Percentiles rank a stretch among this genome's conserved stretches.
These are phyloP conservation scores for Vandiemenella viatica DNA, from an alignment of 2,888 invertebrate species.

Conservation along the genomic window DNA sequence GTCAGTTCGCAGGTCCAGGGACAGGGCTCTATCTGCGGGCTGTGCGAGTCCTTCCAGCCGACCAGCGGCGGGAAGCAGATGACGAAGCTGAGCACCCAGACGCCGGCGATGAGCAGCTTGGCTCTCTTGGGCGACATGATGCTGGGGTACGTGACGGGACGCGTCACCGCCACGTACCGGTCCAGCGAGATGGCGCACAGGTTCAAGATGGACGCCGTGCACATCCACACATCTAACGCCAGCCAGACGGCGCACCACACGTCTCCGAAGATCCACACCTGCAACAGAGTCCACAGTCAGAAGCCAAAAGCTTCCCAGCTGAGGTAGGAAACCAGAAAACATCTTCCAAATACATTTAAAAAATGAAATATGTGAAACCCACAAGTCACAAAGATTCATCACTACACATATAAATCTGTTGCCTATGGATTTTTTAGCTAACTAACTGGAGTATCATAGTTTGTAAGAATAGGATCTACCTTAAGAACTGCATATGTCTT, in stretches of 20 bases:
- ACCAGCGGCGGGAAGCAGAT: constrained; percentile 94
- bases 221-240: constrained; percentile 97
- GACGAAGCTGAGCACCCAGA: constrained; percentile 90
- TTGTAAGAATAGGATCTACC: too few relatives aligned
- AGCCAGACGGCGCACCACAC: constrained; percentile 95
- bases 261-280: constrained; percentile 95
- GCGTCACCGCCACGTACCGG: constrained; percentile 91
- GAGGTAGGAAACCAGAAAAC: too few relatives aligned
- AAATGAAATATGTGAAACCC: too few relatives aligned
- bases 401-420: too few relatives aligned
- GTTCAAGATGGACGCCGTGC: constrained; percentile 92
- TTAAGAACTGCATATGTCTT: too few relatives aligned
- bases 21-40: constrained; percentile 28
- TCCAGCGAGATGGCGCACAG: constrained; percentile 89
- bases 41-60: constrained; percentile 66
- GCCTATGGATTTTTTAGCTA: too few relatives aligned
- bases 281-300: constrained; percentile 21
- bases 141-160: constrained; percentile 86
- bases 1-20: constrained; percentile 83
- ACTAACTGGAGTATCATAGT: too few relatives aligned
- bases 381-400: too few relatives aligned
- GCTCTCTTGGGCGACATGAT: constrained; percentile 39
- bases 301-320: too few relatives aligned
- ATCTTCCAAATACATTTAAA: too few relatives aligned
- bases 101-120: constrained; percentile 71